These are phyloP conservation scores for Melanchra persicariae DNA, from an alignment of 2,888 invertebrate species.

Conservation along the genomic window DNA sequence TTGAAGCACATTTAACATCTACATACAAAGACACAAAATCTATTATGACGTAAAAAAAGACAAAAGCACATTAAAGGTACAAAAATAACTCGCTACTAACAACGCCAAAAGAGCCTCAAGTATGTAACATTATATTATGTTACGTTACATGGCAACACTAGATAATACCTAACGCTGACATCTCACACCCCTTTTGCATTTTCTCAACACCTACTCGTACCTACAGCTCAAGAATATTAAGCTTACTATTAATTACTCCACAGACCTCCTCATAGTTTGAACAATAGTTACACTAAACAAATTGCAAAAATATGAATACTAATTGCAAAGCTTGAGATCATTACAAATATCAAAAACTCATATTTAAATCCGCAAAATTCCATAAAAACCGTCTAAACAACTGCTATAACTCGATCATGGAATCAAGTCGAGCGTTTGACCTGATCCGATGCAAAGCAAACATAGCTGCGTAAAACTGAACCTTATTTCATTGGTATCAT, in stretches of 20 bases:
- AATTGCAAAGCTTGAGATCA: background rate
- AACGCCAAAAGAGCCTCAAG: no score
- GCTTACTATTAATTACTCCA: background rate
- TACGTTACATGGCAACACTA: background rate
- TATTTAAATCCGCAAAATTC: slow-evolving; percentile 27
- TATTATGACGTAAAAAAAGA: no score
- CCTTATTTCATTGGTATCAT: slow-evolving; percentile 56
- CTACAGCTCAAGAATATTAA: no score
- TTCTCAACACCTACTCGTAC: no score
- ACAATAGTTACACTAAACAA: no score
- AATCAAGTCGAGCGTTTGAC: slow-evolving; percentile 78
- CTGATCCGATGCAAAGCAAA: slow-evolving; percentile 42
- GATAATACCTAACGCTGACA: background rate
- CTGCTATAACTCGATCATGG: slow-evolving; percentile 75
- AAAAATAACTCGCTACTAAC: no score
- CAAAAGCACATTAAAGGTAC: no score
- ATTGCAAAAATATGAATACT: no score
- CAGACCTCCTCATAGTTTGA: no score
- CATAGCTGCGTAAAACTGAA: slow-evolving; percentile 43
- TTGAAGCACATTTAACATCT: no score
- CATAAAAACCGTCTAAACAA: slow-evolving; percentile 64
- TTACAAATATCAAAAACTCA: background rate
- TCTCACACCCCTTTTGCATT: background rate
- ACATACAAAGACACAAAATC: no score
- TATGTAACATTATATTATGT: no score